Base-by-base conservation (phyloP, 2,797 vertebrate genomes). In the Otolemur crassicaudatus region DNA sequence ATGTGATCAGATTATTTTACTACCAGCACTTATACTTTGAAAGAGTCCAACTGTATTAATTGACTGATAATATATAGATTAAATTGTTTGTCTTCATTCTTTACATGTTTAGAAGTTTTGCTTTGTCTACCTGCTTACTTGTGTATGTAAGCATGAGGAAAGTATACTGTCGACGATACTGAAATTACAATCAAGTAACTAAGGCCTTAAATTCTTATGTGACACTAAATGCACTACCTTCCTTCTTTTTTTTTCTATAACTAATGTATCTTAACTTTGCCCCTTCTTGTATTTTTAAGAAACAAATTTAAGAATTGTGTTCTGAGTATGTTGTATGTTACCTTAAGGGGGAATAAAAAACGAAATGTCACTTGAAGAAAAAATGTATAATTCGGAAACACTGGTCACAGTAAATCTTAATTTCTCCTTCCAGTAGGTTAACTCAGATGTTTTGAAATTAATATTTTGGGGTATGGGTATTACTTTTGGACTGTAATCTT, bases 1-100 rank as follows among this genome's bases (percentile, higher is more conserved):
- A 97, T 98, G 97, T 98, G 97, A 98, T 98, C 94, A 97, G 96
- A 97, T 97, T 98, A 97, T 98, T 98, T 98, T 98, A 97, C 97
- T 98, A 97, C 98, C 98, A 98, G 93, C 96, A 97, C 96, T 98
- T 97, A 25, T 3, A 97, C 96, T 98, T 98, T 98, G 96, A 97
- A 95, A 98, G 97, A 98, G 98, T 97, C 97, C 97, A 98, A 0
- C 94, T 98, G 97, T 98, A 97, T 98, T 97, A 94, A 94, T 96
- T 98, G 98, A 98, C 98, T 97, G 97, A 97, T 98, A 97, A 98
- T 98, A 97, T 88, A 97, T 82, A 97, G 98, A 98, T 98, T 98
- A 98, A 98, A 98, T 98, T 97, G 97, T 98, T 97, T 97, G 97
- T 98, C 97, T 97, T 94, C 97, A 97, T 98, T 98, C 95, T 96